These are phyloP conservation scores for Drosophila monieri DNA, from an alignment of 2,888 invertebrate genomes.

Conservation along the genomic window DNA sequence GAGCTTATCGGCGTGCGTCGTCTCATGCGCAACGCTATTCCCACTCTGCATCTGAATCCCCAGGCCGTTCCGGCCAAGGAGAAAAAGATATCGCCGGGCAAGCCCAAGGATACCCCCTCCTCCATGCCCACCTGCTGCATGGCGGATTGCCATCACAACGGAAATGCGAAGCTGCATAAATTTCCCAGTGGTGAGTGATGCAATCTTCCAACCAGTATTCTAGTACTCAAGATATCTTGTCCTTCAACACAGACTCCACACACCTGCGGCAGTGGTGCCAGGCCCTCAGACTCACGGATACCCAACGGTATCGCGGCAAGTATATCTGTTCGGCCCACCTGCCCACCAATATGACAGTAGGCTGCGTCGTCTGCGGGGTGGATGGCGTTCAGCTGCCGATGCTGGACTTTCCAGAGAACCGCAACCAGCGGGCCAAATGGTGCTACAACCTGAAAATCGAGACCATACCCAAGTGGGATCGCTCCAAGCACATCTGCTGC, in stretches of 20 bases:
- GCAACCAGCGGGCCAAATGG: constrained; percentile 68
- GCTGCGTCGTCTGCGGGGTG: constrained; percentile 60
- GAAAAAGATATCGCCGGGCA: neutral
- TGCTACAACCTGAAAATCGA: constrained; percentile 70
- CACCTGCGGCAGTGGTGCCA: constrained; percentile 63
- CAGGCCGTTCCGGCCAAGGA: constrained; percentile 10
- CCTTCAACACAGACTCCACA: constrained; percentile 42
- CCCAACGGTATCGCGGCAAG: constrained; percentile 41
- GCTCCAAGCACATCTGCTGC: constrained; percentile 63
- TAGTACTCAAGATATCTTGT: neutral
- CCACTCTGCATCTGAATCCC: constrained; percentile 71
- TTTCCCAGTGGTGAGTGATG: constrained; percentile 67
- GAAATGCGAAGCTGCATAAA: constrained; percentile 49
- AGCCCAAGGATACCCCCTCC: constrained; percentile 1
- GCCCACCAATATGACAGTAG: constrained; percentile 38
- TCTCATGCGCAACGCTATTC: constrained; percentile 75
- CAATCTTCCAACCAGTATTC: neutral
- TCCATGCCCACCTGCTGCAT: constrained; percentile 58
- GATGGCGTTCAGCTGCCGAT: constrained; percentile 53
- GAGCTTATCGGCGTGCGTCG: constrained; percentile 73
- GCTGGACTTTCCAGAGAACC: constrained; percentile 63
- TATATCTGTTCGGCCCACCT: constrained; percentile 56
- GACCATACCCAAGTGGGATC: constrained; percentile 63
- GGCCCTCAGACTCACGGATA: constrained; percentile 45
- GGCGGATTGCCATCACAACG: constrained; percentile 46